Percentiles rank a stretch among this genome's conserved stretches.
Evolutionary conservation across 2,888 invertebrate species (phyloP).

Genomic region (Xanthia icteritia): DNA sequence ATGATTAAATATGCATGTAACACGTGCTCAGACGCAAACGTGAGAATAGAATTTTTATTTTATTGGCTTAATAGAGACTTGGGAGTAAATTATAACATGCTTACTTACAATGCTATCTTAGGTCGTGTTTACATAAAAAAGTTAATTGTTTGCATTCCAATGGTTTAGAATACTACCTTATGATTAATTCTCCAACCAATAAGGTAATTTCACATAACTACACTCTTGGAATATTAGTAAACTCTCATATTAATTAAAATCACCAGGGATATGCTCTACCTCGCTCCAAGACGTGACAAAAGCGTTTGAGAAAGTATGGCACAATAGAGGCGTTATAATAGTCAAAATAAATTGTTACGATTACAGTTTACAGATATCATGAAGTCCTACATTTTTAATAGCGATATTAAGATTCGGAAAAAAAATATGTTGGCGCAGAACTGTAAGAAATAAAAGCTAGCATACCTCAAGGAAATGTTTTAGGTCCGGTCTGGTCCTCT

Average conservation of each 20-base stretch:
- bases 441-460: background rate
- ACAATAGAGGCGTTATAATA: background rate
- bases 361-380: background rate
- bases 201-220: background rate
- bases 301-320: conserved; percentile 9
- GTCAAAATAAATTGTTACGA: background rate
- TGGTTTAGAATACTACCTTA: background rate
- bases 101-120: background rate
- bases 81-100: background rate
- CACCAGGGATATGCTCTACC: background rate
- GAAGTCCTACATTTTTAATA: background rate
- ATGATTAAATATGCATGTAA: conserved; percentile 29
- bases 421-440: background rate
- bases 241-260: background rate
- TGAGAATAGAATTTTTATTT: conserved; percentile 13
- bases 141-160: conserved; percentile 10
- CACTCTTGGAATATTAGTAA: background rate
- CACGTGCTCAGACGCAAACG: conserved; percentile 32
- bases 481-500: background rate
- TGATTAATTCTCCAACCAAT: background rate
- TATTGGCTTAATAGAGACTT: background rate
- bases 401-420: background rate
- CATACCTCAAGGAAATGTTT: background rate
- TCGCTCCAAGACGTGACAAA: background rate
- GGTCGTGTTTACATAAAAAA: conserved; percentile 6